Evolutionary conservation across 1,140 invertebrate species (phyloP).

Genomic region (Caenorhabditis brenneri): DNA sequence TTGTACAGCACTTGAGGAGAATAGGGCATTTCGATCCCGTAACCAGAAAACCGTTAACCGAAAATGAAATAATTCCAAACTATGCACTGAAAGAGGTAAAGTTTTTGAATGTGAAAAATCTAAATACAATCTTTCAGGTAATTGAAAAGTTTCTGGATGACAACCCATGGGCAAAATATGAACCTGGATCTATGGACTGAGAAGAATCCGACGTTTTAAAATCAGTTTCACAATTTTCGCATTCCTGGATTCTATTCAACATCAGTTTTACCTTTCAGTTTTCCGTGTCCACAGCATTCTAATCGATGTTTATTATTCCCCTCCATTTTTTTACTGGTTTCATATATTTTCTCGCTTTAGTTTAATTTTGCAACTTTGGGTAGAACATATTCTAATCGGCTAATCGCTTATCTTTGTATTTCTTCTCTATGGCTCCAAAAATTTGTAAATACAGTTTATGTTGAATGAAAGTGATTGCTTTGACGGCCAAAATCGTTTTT

Average conservation of each 20-base stretch:
- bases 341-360: background rate
- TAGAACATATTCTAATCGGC: background rate
- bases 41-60: conserved; percentile 44
- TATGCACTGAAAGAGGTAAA: conserved; percentile 48
- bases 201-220: too few relatives aligned
- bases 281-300: too few relatives aligned
- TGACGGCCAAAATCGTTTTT: background rate
- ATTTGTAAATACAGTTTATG: background rate
- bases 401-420: background rate
- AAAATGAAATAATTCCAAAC: conserved; percentile 51
- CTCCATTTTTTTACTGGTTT: background rate
- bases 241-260: too few relatives aligned
- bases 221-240: too few relatives aligned
- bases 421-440: background rate
- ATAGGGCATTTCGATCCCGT: conserved; percentile 54
- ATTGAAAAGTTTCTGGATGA: conserved; percentile 44
- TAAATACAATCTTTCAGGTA: conserved; percentile 1
- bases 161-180: conserved; percentile 49
- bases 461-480: background rate
- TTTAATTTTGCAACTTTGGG: background rate
- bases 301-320: background rate
- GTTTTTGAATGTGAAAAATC: background rate
- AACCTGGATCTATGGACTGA: background rate
- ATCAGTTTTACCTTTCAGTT: too few relatives aligned
- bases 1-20: conserved; percentile 45